phyloP scores from a whole-genome alignment of 2,888 invertebrate species.

The Tinea pellionella region DNA sequence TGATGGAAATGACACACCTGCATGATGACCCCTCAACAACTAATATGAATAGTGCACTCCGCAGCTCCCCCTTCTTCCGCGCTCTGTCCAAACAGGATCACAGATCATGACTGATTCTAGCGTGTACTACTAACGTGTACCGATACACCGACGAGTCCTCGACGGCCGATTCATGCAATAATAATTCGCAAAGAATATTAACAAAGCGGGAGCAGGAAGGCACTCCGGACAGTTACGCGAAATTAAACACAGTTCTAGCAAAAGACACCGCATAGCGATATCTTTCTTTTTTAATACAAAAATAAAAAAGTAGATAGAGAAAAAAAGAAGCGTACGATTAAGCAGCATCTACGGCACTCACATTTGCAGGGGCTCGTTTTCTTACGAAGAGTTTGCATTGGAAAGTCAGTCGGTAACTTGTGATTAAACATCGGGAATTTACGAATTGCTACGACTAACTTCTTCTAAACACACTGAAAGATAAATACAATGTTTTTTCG shows the following conservation, averaged over 20 bases:
- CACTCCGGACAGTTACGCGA: not conserved
- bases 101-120: not conserved
- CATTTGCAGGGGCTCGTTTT: slow-evolving; percentile 95
- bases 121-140: not conserved
- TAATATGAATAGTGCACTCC: not conserved
- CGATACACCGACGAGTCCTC: not conserved
- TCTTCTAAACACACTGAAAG: slow-evolving; percentile 40
- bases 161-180: slow-evolving; percentile 7
- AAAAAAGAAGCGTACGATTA: slow-evolving; percentile 2
- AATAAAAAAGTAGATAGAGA: not conserved
- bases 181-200: slow-evolving; percentile 5
- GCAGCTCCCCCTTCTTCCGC: not conserved
- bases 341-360: slow-evolving; percentile 69
- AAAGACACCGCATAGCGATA: not conserved
- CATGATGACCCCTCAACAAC: slow-evolving; percentile 40
- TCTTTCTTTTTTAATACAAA: not conserved
- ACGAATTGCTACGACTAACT: slow-evolving; percentile 25
- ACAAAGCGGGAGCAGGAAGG: not conserved
- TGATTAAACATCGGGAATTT: slow-evolving; percentile 62
- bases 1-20: slow-evolving; percentile 72
- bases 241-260: not conserved
- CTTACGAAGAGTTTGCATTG: slow-evolving; percentile 93
- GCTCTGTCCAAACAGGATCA: slow-evolving; percentile 57
- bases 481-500: slow-evolving; percentile 42
- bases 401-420: slow-evolving; percentile 69